Evolutionary conservation across 1,140 invertebrate species (phyloP).

Genomic region (Drosophila nannoptera): DNA sequence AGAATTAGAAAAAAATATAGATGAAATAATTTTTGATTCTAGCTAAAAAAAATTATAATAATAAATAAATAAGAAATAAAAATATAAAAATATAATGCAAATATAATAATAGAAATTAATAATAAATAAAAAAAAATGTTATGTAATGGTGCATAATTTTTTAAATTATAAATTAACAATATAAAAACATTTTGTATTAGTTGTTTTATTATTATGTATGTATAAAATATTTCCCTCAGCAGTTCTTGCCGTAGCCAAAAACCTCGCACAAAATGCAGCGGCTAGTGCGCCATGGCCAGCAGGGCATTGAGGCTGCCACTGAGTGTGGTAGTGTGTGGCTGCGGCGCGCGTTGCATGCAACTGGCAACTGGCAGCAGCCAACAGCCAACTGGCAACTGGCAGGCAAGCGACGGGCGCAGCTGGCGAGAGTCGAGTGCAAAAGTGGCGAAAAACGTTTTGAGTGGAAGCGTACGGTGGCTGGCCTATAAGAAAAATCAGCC

Average conservation of each 20-base stretch:
- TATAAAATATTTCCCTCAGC: too few relatives aligned
- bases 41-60: too few relatives aligned
- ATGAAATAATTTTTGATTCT: too few relatives aligned
- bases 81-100: too few relatives aligned
- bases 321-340: constrained; percentile 15
- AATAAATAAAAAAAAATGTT: too few relatives aligned
- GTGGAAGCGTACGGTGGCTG: constrained; percentile 33
- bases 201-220: too few relatives aligned
- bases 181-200: too few relatives aligned
- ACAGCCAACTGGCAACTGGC: constrained; percentile 34
- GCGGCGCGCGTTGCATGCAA: constrained; percentile 38
- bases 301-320: constrained; percentile 1
- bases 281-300: neutral
- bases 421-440: constrained; percentile 37
- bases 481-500: constrained; percentile 77
- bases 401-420: constrained; percentile 3
- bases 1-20: too few relatives aligned
- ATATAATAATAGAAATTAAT: too few relatives aligned
- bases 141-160: too few relatives aligned
- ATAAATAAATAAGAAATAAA: too few relatives aligned
- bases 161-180: too few relatives aligned
- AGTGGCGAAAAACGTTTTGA: constrained; percentile 39
- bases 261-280: constrained; percentile 1
- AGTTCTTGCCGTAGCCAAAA: neutral
- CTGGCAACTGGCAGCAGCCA: constrained; percentile 46